Percentiles rank a stretch among this genome's conserved stretches.
Conservation (phyloP, 2,113 vertebrate species). For the Phyllopteryx taeniolatus region DNA sequence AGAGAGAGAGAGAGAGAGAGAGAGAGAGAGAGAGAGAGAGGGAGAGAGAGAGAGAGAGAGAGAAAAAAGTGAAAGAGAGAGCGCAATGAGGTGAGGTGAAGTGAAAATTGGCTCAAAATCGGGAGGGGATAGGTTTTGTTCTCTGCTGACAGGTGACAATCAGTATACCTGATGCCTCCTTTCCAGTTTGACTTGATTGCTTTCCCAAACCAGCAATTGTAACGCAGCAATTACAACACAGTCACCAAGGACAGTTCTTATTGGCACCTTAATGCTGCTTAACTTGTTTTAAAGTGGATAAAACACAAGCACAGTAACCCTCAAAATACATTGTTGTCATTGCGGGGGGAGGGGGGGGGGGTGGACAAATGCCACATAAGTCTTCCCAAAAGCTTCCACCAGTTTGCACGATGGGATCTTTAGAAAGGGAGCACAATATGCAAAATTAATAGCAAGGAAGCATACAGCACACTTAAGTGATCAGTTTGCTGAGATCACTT, state of each 20-base stretch:
- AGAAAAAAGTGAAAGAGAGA: background rate
- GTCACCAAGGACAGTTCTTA: background rate
- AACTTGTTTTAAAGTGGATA: background rate
- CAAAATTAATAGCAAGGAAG: too few relatives aligned
- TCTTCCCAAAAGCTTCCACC: too few relatives aligned
- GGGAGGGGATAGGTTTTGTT: slow-evolving; percentile 3
- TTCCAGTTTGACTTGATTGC: slow-evolving; percentile 32
- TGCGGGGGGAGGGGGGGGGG: too few relatives aligned
- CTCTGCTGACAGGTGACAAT: slow-evolving; percentile 32
- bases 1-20: background rate
- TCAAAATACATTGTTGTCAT: background rate
- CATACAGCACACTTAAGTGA: too few relatives aligned
- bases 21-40: background rate
- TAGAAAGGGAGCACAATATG: too few relatives aligned
- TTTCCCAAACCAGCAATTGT: slow-evolving; percentile 15
- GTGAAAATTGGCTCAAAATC: slow-evolving; percentile 19
- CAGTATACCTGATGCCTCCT: slow-evolving; percentile 45
- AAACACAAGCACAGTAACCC: background rate
- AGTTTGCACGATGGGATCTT: too few relatives aligned
- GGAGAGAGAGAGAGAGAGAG: background rate
- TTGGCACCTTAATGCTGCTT: background rate
- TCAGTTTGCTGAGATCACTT: too few relatives aligned
- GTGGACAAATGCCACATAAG: too few relatives aligned
- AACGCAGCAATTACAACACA: slow-evolving; percentile 1
- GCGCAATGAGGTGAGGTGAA: slow-evolving; percentile 5